phyloP scores from a whole-genome alignment of 1,140 invertebrate species.

The Pseudomyrmex cubaensis region DNA sequence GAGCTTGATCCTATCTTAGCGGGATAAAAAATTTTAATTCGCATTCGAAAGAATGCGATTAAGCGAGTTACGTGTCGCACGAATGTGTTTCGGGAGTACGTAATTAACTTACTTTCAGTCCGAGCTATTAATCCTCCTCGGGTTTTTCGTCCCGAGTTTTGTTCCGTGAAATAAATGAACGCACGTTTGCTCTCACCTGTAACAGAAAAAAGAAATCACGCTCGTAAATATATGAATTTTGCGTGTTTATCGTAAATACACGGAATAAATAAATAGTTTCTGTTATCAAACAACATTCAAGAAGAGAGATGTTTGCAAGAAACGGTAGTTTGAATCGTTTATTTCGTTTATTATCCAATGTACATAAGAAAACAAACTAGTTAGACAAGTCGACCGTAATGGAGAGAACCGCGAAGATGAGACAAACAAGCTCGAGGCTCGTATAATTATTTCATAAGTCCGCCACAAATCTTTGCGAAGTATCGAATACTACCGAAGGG shows the following conservation, averaged over 20 bases:
- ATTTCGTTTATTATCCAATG: too few species aligned
- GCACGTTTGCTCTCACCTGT: constrained; percentile 50
- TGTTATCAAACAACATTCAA: too few species aligned
- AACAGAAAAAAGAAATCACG: constrained; percentile 27
- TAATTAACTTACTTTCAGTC: constrained; percentile 37
- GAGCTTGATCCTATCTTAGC: neutral
- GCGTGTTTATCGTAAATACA: neutral
- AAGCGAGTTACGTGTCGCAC: constrained; percentile 15
- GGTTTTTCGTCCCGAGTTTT: neutral
- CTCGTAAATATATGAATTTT: neutral
- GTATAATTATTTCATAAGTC: too few species aligned
- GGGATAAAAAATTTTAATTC: neutral
- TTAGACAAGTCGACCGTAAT: too few species aligned
- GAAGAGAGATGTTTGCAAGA: too few species aligned
- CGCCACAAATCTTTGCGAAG: too few species aligned
- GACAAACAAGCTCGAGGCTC: too few species aligned
- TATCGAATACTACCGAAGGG: too few species aligned
- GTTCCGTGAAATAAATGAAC: neutral
- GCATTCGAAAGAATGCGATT: neutral
- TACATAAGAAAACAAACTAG: too few species aligned
- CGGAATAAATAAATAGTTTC: too few species aligned
- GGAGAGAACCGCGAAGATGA: too few species aligned
- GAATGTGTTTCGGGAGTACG: neutral
- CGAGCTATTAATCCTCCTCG: constrained; percentile 2
- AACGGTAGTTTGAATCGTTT: too few species aligned